Percentiles rank a stretch among this genome's conserved stretches.
Evolutionary conservation across 2,888 invertebrate species (phyloP).

Genomic region (Drosophila buzzatii): DNA sequence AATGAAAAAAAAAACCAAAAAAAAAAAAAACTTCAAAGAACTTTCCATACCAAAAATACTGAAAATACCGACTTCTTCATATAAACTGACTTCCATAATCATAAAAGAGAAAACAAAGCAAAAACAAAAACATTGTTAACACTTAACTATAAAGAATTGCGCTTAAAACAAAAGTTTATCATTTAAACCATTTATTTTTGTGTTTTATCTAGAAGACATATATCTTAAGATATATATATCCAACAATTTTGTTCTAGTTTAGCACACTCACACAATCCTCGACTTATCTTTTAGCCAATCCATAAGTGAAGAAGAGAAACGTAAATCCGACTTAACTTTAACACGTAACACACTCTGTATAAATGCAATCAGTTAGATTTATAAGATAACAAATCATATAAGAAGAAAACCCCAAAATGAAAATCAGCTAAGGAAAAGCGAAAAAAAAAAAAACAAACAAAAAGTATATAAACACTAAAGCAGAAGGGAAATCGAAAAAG

Average conservation of each 20-base stretch:
- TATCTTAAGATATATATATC: conserved; percentile 1
- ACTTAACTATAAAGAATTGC: conserved; percentile 78
- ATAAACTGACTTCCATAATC: conserved; percentile 76
- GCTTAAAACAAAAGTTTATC: conserved; percentile 55
- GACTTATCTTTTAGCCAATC: conserved; percentile 31
- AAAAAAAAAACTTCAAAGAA: neutral
- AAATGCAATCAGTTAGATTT: conserved; percentile 79
- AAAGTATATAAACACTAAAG: conserved; percentile 6
- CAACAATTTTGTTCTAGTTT: conserved; percentile 17
- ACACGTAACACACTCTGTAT: conserved; percentile 75
- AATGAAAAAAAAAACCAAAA: neutral
- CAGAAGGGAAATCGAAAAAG: conserved; percentile 1
- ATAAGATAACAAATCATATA: conserved; percentile 57
- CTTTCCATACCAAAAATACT: conserved; percentile 18
- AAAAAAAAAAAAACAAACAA: conserved; percentile 8
- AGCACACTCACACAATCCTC: conserved; percentile 12
- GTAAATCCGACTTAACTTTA: conserved; percentile 43
- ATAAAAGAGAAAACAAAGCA: conserved; percentile 40
- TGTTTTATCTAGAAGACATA: conserved; percentile 14
- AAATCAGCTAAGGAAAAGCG: conserved; percentile 34
- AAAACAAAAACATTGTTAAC: conserved; percentile 67
- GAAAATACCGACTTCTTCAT: conserved; percentile 73
- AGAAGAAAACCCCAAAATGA: conserved; percentile 19
- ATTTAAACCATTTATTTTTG: conserved; percentile 14
- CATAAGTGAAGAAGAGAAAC: conserved; percentile 13